Base-by-base conservation (phyloP, 2,113 vertebrate species). In the Elephas maximus region DNA sequence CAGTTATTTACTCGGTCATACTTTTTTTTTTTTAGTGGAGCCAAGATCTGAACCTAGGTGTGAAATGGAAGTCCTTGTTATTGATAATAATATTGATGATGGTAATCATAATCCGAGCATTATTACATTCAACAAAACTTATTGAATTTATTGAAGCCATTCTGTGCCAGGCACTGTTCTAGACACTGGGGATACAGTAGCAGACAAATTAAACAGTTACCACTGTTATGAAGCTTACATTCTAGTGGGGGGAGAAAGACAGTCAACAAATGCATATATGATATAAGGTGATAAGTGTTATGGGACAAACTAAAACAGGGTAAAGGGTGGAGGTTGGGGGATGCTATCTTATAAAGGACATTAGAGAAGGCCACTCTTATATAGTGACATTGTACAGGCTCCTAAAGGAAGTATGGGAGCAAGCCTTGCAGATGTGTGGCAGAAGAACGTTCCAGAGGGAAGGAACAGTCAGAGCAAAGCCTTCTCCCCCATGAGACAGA, bases 361-460 rank as follows among this genome's bases (percentile, higher is more conserved):
- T 8, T 28, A 33, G 60, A 74, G n/a, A 81, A 78, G 33, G 4
- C 60, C 21, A 74, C 62, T 93, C 62, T 91, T 71, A 37, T 11
- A 20, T 44, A 28, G 11, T 74, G 65, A 93, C 88, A 37, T 28
- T 57, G 30, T 7, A 12, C 1, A 37, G 23, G 77, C 48, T 88
- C 78, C 76, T 73, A 23, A 30, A 94, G 30, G 81, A 79, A 41
- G 37, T 41, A 20, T 41, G 18, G 37, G 4, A 11, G 8, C 7
- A 41, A 41, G 24, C n/a, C 53, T 93, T 41, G 18, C 5, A 5
- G 65, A 5, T 87, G 30, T n/a, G 60, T 69, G 33, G 51, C 41
- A 77, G 81, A 33, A 83, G 87, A 95, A 91, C 73, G 41, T 94
- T 81, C 65, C 4, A 88, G 95, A 90, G 77, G 73, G 18, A 92